A percentile compares a stretch with the other conserved stretches of the same genome.
phyloP scores from a whole-genome alignment of 2,797 vertebrate genomes.

The Tolypeutes matacus region DNA sequence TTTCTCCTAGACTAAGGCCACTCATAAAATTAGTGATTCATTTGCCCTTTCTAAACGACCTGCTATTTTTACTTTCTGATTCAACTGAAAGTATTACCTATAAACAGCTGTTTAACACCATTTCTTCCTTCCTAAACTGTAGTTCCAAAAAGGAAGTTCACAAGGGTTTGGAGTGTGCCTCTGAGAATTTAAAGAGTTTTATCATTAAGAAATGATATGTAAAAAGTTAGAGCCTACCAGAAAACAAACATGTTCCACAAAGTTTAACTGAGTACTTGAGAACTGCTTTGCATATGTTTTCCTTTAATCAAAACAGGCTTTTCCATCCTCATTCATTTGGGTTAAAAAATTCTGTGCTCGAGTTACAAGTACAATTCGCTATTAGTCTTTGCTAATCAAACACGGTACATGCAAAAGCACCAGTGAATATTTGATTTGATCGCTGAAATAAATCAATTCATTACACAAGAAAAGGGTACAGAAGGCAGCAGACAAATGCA shows the following conservation, averaged over 20 bases:
- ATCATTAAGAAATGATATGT: constrained; percentile 57
- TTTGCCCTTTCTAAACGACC: constrained; percentile 60
- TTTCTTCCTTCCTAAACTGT: constrained; percentile 15
- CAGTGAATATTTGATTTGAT: constrained; percentile 85
- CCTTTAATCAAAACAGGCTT: constrained; percentile 80
- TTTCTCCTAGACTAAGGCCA: constrained; percentile 69
- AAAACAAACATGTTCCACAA: constrained; percentile 79
- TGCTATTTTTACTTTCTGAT: constrained; percentile 70
- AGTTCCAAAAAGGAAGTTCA: background rate
- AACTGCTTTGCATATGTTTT: constrained; percentile 80
- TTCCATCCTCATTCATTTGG: constrained; percentile 77
- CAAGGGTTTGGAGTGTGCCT: background rate
- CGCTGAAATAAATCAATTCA: constrained; percentile 86
- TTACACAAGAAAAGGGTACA: constrained; percentile 85
- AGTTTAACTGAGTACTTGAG: constrained; percentile 76
- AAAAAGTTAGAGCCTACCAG: constrained; percentile 70
- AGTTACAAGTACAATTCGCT: constrained; percentile 76
- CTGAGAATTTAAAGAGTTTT: constrained; percentile 22
- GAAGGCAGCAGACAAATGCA: constrained; percentile 87
- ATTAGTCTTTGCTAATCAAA: constrained; percentile 86
- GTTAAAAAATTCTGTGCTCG: constrained; percentile 64
- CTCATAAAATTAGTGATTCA: constrained; percentile 69
- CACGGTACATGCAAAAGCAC: constrained; percentile 77
- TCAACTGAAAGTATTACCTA: constrained; percentile 63
- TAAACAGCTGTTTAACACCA: constrained; percentile 50